These are phyloP conservation scores for Synergus japonicus DNA, from an alignment of 2,888 invertebrate genomes.

Conservation along the genomic window DNA sequence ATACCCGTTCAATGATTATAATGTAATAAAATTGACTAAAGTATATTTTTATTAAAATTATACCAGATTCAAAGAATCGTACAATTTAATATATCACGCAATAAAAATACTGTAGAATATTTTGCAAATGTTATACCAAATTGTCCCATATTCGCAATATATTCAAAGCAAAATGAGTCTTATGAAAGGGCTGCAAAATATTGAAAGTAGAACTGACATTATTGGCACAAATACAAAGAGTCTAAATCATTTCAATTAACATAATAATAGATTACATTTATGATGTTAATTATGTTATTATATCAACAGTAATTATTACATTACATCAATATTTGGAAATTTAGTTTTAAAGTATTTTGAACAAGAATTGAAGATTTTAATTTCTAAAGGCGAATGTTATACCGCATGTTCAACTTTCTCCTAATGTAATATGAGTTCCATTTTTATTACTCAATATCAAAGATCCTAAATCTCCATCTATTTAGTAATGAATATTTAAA, in stretches of 20 bases:
- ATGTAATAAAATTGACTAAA: no score
- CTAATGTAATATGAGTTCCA: slow-evolving; percentile 9
- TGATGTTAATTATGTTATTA: not conserved
- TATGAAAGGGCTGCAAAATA: not conserved
- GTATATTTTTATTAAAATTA: not conserved
- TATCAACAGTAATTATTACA: not conserved
- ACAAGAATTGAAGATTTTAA: not conserved
- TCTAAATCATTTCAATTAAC: not conserved
- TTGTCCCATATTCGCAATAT: not conserved
- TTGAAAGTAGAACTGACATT: not conserved
- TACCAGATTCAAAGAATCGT: not conserved
- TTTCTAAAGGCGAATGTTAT: slow-evolving; percentile 2
- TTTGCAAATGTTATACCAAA: not conserved
- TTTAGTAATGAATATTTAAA: slow-evolving; percentile 8
- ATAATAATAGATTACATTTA: not conserved
- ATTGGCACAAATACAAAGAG: no score
- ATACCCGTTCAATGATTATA: no score
- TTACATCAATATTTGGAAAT: not conserved
- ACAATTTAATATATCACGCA: not conserved
- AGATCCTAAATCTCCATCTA: not conserved
- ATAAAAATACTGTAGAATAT: not conserved
- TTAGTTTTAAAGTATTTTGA: not conserved
- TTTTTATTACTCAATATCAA: slow-evolving; percentile 30
- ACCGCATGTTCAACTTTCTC: slow-evolving; percentile 4
- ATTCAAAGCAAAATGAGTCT: not conserved